Evolutionary conservation across 1,140 invertebrate genomes (phyloP), one percentile per base, ranked within the genome.

Genomic region (Hylaeus anthracinus): DNA sequence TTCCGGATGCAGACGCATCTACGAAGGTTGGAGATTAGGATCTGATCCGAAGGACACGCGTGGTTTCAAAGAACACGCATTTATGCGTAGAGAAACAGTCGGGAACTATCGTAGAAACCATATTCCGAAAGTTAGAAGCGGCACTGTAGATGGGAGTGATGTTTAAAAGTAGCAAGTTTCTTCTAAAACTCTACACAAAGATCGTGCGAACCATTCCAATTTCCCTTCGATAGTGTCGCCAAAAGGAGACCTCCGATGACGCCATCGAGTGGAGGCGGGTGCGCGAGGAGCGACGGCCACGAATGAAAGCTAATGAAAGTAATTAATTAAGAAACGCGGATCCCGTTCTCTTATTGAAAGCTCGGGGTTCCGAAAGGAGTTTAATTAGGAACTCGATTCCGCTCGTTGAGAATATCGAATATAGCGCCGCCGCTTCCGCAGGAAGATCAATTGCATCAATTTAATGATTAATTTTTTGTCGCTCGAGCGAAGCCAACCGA

Each of bases 401-500:
- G 60, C 83, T 86, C 65, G 51, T 79, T 79, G 79, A 85, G 70
- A 84, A 81, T 82, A 77, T 78, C 78, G 72, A 75, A 81, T n/a
- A 41, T 26, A 60, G 67, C 66, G 4, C 37, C 26, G 58, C 67
- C 69, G 55, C 84, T 85, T 86, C 84, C 83, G 84, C 79, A 78
- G 79, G 79, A 85, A 85, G 71, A 69, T 81, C 79, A 86, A 86
- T 86, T 86, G 72, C 69, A 67, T 82, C 84, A 85, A 86, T 86
- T 86, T 82, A 81, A 85, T 0, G 72, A 75, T 80, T 80, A 80
- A 65, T 55, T 76, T 81, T 75, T 83, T 74, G 61, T 83, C 53
- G 55, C 48, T 55, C 39, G 51, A 37, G 55, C 43, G 67, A 71
- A 58, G 55, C 72, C 8, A 0, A 37, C n/a, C 26, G 48, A 41